Conservation (phyloP, 2,797 vertebrate species). For the Sebastes nivosus region DNA sequence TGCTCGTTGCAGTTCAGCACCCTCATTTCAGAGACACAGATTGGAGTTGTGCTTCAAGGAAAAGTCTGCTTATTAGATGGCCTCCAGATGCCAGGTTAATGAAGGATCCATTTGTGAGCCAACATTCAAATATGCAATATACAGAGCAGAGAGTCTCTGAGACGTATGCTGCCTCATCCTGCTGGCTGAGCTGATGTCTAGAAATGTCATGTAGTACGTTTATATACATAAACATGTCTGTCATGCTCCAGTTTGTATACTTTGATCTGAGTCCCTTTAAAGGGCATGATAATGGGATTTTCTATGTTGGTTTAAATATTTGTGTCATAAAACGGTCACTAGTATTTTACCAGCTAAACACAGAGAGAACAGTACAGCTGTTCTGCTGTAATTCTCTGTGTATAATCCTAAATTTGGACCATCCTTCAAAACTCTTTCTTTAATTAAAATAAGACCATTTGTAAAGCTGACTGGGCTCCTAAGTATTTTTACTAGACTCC, state of each 20-base stretch:
- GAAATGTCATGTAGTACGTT: slow-evolving; percentile 37
- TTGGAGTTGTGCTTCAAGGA: slow-evolving; percentile 55
- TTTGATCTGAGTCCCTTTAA: not conserved
- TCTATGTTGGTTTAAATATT: not conserved
- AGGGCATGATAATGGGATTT: not conserved
- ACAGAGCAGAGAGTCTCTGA: slow-evolving; percentile 24
- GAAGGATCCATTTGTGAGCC: slow-evolving; percentile 56
- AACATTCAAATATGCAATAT: slow-evolving; percentile 48
- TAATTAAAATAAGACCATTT: slow-evolving; percentile 2
- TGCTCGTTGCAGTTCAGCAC: slow-evolving; percentile 29
- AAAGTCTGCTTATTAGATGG: slow-evolving; percentile 60
- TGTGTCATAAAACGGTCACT: not conserved
- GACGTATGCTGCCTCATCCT: slow-evolving; percentile 26
- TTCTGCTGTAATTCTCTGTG: not conserved
- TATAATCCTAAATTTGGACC: not conserved
- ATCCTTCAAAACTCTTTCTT: not conserved
- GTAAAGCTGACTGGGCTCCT: not conserved
- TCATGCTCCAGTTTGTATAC: slow-evolving; percentile 32
- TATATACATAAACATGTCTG: slow-evolving; percentile 25
- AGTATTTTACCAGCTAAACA: not conserved
- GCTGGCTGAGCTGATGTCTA: slow-evolving; percentile 13
- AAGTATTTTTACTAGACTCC: slow-evolving; percentile 29
- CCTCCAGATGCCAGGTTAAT: slow-evolving; percentile 71
- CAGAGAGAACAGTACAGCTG: not conserved
- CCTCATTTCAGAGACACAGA: slow-evolving; percentile 56